These are phyloP conservation scores for Denticeps clupeoides DNA, from an alignment of 2,797 vertebrate species.

Conservation along the genomic window DNA sequence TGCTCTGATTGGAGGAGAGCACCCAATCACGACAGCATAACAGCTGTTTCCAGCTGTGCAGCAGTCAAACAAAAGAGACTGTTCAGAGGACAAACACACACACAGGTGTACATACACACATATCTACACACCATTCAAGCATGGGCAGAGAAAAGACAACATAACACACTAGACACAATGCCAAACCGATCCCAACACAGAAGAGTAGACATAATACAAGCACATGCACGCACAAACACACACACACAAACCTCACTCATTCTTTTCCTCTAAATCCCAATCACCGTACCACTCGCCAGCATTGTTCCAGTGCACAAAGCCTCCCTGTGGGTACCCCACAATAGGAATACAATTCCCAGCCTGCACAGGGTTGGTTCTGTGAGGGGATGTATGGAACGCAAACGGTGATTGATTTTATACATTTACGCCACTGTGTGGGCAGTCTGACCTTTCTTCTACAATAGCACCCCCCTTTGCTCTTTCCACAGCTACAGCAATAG, in stretches of 20 bases:
- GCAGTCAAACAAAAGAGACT: slow-evolving; percentile 33
- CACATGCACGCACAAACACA: not conserved
- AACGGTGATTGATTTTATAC: slow-evolving; percentile 47
- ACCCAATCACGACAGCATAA: slow-evolving; percentile 14
- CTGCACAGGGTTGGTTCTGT: slow-evolving; percentile 9
- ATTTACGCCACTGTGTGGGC: slow-evolving; percentile 23
- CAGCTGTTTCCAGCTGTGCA: slow-evolving; percentile 60
- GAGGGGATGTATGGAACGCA: slow-evolving; percentile 41
- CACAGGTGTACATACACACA: not conserved
- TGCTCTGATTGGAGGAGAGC: slow-evolving; percentile 21
- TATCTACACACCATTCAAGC: not conserved
- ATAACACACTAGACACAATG: too few species aligned
- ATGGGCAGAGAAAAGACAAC: not conserved
- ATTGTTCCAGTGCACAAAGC: slow-evolving; percentile 56
- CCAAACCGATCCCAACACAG: too few species aligned
- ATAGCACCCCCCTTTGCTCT: slow-evolving; percentile 7
- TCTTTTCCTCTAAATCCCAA: slow-evolving; percentile 12
- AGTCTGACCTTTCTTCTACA: slow-evolving; percentile 26
- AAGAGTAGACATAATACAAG: not conserved
- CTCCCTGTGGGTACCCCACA: slow-evolving; percentile 51
- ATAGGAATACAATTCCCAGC: slow-evolving; percentile 41
- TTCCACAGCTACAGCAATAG: slow-evolving; percentile 9
- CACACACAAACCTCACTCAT: slow-evolving; percentile 19
- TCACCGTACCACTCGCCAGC: slow-evolving; percentile 50
- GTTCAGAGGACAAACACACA: not conserved